Evolutionary conservation across 2,888 invertebrate genomes (phyloP), one percentile per base, ranked within the genome.

Genomic region (Trachelus tabidus): DNA sequence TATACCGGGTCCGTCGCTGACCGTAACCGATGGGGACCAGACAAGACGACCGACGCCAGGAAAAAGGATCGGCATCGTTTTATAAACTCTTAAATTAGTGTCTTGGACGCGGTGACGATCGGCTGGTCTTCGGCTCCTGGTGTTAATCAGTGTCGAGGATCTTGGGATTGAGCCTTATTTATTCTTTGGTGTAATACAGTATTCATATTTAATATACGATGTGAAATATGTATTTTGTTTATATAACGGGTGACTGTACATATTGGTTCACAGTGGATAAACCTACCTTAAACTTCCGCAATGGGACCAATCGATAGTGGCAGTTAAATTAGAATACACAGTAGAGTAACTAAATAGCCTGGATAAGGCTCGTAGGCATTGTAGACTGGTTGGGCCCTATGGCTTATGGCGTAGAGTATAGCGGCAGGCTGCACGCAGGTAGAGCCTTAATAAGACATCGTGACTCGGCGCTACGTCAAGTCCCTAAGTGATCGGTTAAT

Each of bases 401-500:
- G 56, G 56, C 56, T 56, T 9, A 56, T 56, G 56, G 23, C 23
- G 23, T 56, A 56, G 56, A 56, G 56, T 23, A 71, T 23, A 71
- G 33, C 76, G 69, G 79, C 80, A 79, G 80, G 79, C 83, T 83
- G 79, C 79, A 81, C 83, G 82, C 81, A 83, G 83, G 86, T 85
- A 85, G 86, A 87, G 86, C 83, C 90, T 90, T 91, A 91, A 91
- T 91, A 90, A 91, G 91, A 90, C 90, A 88, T 91, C 90, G 90
- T 91, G 91, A 91, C 89, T 91, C 89, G 87, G 87, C 91, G 88
- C 85, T 88, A 89, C 87, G 90, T 91, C 90, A 90, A 23, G 87
- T 80, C 82, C 88, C 86, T 90, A 91, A 91, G 90, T 90, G 91
- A 91, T 91, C 91, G 87, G 90, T 90, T 91, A 91, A 91, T 91